These are phyloP conservation scores for Serilophus lunatus DNA, from an alignment of 2,113 vertebrate species.

Conservation along the genomic window DNA sequence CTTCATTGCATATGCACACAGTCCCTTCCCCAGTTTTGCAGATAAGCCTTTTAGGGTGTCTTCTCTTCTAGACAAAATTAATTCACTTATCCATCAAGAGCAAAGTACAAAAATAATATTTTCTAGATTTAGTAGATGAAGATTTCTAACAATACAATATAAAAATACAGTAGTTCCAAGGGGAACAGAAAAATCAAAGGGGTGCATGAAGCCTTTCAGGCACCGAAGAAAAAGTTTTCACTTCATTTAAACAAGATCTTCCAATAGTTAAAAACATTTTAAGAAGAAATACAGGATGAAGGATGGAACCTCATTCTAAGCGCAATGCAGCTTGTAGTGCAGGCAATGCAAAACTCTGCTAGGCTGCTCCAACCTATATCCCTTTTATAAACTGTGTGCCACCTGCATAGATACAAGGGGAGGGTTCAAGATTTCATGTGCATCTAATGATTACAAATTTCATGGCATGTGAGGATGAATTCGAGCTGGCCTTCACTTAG, in stretches of 20 bases:
- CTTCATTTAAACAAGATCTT: neutral
- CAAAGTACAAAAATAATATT: neutral
- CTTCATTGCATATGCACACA: conserved; percentile 64
- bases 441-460: neutral
- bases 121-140: neutral
- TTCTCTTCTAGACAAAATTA: neutral
- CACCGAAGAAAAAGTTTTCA: neutral
- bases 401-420: neutral
- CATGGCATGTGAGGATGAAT: neutral
- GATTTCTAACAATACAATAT: neutral
- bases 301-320: neutral
- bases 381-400: neutral
- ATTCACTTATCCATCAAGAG: neutral
- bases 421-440: neutral
- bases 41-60: neutral
- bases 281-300: neutral
- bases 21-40: neutral
- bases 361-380: neutral
- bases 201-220: neutral
- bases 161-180: neutral
- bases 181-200: neutral
- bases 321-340: neutral
- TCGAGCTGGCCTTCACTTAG: neutral
- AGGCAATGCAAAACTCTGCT: neutral
- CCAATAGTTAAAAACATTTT: neutral